A percentile compares a stretch with the other conserved stretches of the same genome.
Conservation (phyloP, 1,140 invertebrate genomes). For the Aphaenogaster rudis region DNA sequence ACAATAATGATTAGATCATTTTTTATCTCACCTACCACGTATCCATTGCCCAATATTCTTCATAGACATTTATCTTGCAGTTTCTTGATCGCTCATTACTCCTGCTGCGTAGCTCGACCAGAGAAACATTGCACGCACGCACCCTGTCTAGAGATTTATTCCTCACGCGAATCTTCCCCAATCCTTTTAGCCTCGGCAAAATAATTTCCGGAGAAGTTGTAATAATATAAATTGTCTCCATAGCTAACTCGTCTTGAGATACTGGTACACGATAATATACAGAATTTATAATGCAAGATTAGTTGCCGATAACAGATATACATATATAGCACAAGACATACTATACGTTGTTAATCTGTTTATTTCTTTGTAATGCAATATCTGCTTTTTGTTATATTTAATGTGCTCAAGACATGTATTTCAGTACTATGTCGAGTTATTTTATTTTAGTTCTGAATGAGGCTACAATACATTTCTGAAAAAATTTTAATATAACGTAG, state of each 20-base stretch:
- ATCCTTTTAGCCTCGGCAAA: conserved; percentile 35
- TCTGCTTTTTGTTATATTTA: neutral
- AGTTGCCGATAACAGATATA: neutral
- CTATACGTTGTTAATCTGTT: neutral
- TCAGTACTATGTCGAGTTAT: neutral
- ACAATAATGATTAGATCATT: conserved; percentile 60
- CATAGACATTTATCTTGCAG: conserved; percentile 60
- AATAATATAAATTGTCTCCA: conserved; percentile 8
- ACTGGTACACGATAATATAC: neutral
- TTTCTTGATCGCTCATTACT: conserved; percentile 61
- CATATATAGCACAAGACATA: neutral
- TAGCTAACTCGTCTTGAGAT: neutral
- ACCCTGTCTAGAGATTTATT: conserved; percentile 43
- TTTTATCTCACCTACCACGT: conserved; percentile 50
- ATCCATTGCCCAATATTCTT: conserved; percentile 47
- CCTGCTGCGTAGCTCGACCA: conserved; percentile 50
- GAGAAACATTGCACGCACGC: conserved; percentile 53
- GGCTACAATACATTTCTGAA: neutral
- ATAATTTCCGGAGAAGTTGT: conserved; percentile 7
- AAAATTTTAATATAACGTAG: neutral
- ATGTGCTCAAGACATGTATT: neutral
- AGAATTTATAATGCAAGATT: neutral
- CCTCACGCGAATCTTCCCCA: conserved; percentile 35
- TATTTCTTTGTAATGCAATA: neutral
- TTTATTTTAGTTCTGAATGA: neutral